Conservation (phyloP, 1,140 invertebrate species). For the Sitobion miscanthi region DNA sequence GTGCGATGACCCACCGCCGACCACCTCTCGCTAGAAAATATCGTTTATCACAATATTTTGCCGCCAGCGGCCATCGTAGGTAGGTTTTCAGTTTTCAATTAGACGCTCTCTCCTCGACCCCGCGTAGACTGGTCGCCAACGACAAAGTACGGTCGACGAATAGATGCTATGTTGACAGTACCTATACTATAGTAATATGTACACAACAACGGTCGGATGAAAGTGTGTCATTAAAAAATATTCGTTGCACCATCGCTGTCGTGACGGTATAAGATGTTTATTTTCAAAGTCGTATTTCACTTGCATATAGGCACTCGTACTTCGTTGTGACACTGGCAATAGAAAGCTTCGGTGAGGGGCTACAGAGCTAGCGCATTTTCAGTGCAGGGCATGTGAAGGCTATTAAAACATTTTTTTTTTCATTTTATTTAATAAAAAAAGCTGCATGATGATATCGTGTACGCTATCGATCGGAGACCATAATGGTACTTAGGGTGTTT, state of each 20-base stretch:
- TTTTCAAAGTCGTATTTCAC: not conserved
- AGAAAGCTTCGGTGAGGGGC: not conserved
- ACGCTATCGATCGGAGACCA: not conserved
- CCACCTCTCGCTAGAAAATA: not conserved
- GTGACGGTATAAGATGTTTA: not conserved
- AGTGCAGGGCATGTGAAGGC: not conserved
- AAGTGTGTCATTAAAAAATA: not conserved
- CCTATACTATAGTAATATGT: not conserved
- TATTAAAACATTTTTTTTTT: not conserved
- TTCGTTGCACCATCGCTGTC: not conserved
- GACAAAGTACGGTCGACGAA: too few species aligned
- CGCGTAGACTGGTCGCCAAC: too few species aligned
- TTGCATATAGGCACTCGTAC: not conserved
- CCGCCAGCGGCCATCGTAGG: not conserved
- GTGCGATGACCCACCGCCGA: not conserved
- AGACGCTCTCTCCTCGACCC: not conserved
- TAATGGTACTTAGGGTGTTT: not conserved
- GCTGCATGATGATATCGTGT: not conserved
- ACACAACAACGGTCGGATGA: not conserved
- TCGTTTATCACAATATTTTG: slow-evolving; percentile 2
- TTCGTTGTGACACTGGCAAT: not conserved
- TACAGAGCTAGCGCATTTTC: not conserved
- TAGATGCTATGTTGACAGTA: too few species aligned
- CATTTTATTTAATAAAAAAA: not conserved
- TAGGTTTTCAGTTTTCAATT: not conserved